phyloP scores from a whole-genome alignment of 1,140 invertebrate genomes.

The Neodiprion lecontei region DNA sequence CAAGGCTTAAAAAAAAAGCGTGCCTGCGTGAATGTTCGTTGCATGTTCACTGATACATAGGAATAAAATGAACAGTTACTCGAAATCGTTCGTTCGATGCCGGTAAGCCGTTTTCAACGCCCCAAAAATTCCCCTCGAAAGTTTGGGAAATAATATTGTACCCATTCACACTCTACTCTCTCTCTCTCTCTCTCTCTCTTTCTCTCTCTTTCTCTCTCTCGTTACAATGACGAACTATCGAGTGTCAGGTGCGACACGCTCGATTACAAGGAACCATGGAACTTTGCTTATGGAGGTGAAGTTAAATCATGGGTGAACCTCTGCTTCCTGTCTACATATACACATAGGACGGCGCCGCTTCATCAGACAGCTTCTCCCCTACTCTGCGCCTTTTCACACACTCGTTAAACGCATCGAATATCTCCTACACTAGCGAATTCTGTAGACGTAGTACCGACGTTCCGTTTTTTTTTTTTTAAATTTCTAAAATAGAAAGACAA shows the following conservation, averaged over 20 bases:
- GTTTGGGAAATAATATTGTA: too few relatives aligned
- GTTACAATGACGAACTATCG: background rate
- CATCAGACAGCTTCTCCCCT: background rate
- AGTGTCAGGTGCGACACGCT: background rate
- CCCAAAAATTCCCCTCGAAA: background rate
- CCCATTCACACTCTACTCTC: background rate
- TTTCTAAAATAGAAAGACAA: too few relatives aligned
- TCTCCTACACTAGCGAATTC: too few relatives aligned
- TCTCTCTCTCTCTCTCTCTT: background rate
- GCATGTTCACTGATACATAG: background rate
- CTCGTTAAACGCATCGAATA: background rate
- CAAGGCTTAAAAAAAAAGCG: background rate
- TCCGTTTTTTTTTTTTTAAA: too few relatives aligned
- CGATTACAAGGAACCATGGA: constrained; percentile 38
- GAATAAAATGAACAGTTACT: background rate
- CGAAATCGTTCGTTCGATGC: background rate
- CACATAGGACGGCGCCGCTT: too few relatives aligned
- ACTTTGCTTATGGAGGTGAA: constrained; percentile 41
- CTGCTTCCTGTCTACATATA: constrained; percentile 32
- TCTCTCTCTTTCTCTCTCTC: background rate
- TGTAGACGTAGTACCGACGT: too few relatives aligned
- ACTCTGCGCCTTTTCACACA: constrained; percentile 13
- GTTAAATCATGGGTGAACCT: constrained; percentile 49
- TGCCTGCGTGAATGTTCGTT: background rate
- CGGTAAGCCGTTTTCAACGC: background rate